Percentiles rank a stretch among this genome's conserved stretches.
phyloP scores from a whole-genome alignment of 2,113 vertebrate species.

The Chaetodon auriga region DNA sequence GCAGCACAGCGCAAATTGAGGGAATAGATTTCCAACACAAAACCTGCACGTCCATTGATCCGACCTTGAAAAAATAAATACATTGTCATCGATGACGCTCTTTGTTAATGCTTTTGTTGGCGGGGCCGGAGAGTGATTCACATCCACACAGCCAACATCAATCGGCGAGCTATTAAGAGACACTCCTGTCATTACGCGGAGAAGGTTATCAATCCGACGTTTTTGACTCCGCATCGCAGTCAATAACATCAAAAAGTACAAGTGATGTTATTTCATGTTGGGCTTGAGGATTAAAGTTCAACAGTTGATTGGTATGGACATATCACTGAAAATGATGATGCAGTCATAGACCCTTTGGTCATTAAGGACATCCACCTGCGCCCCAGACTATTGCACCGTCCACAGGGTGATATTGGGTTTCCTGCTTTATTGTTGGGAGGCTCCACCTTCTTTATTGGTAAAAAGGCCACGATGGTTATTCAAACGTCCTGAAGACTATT shows the following conservation, averaged over 20 bases:
- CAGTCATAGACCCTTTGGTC: constrained; percentile 21
- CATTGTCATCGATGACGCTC: constrained; percentile 61
- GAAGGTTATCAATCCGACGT: constrained; percentile 54
- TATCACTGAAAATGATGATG: constrained; percentile 39
- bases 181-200: constrained; percentile 48
- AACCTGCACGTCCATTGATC: constrained; percentile 68
- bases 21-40: constrained; percentile 71
- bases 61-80: constrained; percentile 70
- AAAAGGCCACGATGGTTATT: constrained; percentile 70
- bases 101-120: constrained; percentile 64
- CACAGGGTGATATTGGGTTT: constrained; percentile 50
- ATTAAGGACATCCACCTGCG: constrained; percentile 15
- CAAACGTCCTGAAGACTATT: constrained; percentile 71
- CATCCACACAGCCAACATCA: constrained; percentile 56
- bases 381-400: constrained; percentile 40
- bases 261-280: constrained; percentile 20
- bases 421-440: constrained; percentile 64
- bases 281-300: constrained; percentile 26
- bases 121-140: constrained; percentile 49
- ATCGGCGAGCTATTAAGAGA: constrained; percentile 54
- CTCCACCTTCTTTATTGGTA: constrained; percentile 68
- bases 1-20: constrained; percentile 49
- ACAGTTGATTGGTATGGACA: constrained; percentile 39
- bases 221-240: constrained; percentile 41
- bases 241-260: constrained; percentile 43